These are phyloP conservation scores for Pygoscelis adeliae DNA, from an alignment of 2,113 vertebrate species.

Conservation along the genomic window DNA sequence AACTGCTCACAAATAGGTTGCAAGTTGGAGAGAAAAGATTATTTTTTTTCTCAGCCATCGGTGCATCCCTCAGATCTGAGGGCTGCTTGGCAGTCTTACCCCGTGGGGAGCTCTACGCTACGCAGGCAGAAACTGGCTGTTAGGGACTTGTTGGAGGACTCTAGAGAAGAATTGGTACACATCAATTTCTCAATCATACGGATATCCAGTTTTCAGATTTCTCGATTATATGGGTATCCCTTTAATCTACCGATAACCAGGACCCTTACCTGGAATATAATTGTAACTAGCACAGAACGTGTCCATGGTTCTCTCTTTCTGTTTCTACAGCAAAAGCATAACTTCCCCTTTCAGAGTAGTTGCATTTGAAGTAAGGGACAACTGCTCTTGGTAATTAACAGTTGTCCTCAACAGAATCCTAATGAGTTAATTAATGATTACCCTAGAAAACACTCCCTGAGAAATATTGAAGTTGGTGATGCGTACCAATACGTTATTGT, in stretches of 20 bases:
- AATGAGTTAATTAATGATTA: slow-evolving; percentile 34
- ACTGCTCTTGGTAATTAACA: slow-evolving; percentile 13
- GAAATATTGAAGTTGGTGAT: neutral
- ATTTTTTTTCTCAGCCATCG: neutral
- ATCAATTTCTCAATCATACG: accelerated
- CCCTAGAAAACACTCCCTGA: neutral
- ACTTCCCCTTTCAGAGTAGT: neutral
- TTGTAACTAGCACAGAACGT: neutral
- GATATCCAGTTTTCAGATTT: neutral
- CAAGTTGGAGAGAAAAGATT: neutral
- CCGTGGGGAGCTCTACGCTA: neutral
- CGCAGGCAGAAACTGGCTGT: neutral
- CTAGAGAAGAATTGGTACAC: neutral
- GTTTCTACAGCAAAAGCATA: neutral
- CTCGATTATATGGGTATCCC: neutral
- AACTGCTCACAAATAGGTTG: neutral
- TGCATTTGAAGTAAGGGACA: neutral
- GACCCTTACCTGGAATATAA: neutral
- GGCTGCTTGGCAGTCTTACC: neutral
- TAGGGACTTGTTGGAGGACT: neutral
- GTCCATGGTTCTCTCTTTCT: neutral
- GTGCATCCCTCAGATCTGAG: neutral
- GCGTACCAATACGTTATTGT: neutral
- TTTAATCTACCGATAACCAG: neutral
- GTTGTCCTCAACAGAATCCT: slow-evolving; percentile 29